Base-by-base conservation (phyloP, 2,888 invertebrate genomes). In the Drosophila rellima region DNA sequence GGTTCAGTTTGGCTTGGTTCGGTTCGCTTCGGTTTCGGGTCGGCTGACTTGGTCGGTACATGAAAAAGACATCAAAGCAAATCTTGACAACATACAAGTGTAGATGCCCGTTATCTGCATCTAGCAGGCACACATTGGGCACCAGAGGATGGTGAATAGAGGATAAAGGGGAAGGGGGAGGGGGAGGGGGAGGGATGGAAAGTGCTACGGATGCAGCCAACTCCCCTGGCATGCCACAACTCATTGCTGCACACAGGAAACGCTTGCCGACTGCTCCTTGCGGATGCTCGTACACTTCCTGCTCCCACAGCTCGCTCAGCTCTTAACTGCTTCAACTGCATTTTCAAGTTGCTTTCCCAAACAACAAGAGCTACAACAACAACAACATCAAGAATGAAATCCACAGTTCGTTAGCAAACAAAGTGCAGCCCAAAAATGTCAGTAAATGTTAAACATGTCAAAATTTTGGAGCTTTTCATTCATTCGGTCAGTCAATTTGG, bases 41-140 rank as follows among this genome's bases (percentile, higher is more conserved):
- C 64, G 50, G 40, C 47, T 67, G 39, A 61, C 55, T 70, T 69
- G 60, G 85, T 81, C 80, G 78, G 80, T 74, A 86, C 84, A 86
- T 85, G 84, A 85, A 85, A 86, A 85, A 85, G 84, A 85, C 84
- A 85, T 85, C 84, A 85, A 85, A 85, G 86, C 82, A 76, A 80
- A 76, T 84, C 86, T 85, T 85, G 84, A 84, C 84, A 80, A 82
- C 82, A 52, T 70, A 63, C 73, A 44, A 45, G 56, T 35, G 56
- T 20, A 44, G 44, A 70, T 84, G 82, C 70, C 74, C 67, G 85
- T 82, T 84, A 84, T 83, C 85, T 83, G 85, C 85, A 83, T 80
- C 82, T 70, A 74, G 37, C 64, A 70, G 60, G 39, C 52, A 61
- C 40, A 59, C 65, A 72, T 47, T 40, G 29, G 33, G 31, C 39